Conservation (phyloP, 2,797 vertebrate species). For the Lophura swinhoii region DNA sequence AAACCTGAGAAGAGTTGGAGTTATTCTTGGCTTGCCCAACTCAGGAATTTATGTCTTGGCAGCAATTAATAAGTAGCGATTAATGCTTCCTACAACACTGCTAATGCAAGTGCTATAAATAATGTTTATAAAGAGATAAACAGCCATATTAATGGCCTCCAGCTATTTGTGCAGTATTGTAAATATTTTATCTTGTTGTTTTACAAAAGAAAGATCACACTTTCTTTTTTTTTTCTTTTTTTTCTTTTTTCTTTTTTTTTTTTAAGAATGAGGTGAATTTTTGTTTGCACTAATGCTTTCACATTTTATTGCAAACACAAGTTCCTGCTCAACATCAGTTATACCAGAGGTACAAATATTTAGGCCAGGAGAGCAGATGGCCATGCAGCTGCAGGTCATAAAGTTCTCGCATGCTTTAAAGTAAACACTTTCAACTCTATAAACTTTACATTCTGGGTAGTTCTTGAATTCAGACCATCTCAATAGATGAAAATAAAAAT, state of each 20-base stretch:
- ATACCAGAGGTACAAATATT: slow-evolving; percentile 80
- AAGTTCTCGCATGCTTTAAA: slow-evolving; percentile 65
- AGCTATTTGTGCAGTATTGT: slow-evolving; percentile 70
- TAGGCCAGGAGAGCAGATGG: slow-evolving; percentile 74
- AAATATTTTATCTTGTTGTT: slow-evolving; percentile 77
- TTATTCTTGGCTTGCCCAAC: slow-evolving; percentile 57
- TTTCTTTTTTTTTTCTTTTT: neutral
- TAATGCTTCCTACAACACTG: slow-evolving; percentile 62
- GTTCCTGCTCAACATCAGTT: slow-evolving; percentile 71
- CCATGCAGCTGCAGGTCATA: slow-evolving; percentile 74
- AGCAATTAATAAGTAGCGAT: slow-evolving; percentile 73
- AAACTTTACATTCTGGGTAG: slow-evolving; percentile 17
- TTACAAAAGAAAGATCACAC: slow-evolving; percentile 72
- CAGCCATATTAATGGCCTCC: slow-evolving; percentile 52
- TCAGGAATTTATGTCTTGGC: slow-evolving; percentile 59
- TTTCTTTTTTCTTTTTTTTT: neutral
- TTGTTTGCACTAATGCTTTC: slow-evolving; percentile 54
- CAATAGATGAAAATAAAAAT: neutral
- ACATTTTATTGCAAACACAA: slow-evolving; percentile 59
- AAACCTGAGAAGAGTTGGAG: neutral
- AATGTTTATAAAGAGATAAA: slow-evolving; percentile 76
- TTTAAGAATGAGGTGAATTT: slow-evolving; percentile 60
- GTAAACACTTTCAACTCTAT: slow-evolving; percentile 69
- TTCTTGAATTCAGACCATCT: slow-evolving; percentile 11
- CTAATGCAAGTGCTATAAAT: slow-evolving; percentile 69